phyloP scores from a whole-genome alignment of 2,113 vertebrate genomes.

The Amphiprion ocellaris region DNA sequence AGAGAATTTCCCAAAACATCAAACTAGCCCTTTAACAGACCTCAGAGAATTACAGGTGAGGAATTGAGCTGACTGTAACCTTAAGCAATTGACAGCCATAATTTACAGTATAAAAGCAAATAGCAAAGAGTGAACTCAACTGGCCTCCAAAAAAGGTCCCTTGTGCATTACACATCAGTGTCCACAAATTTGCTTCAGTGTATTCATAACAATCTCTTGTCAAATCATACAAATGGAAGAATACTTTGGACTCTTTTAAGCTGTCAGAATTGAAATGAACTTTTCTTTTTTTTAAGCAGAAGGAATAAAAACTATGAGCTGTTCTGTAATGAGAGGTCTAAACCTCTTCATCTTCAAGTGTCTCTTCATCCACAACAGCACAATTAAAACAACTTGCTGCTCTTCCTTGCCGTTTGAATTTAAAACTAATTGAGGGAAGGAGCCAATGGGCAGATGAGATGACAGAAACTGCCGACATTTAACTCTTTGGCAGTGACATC shows the following conservation, averaged over 20 bases:
- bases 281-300: no score
- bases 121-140: background rate
- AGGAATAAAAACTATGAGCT: background rate
- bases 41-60: background rate
- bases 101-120: background rate
- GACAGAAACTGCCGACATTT: constrained; percentile 61
- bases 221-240: background rate
- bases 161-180: background rate
- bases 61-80: background rate
- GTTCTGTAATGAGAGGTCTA: constrained; percentile 22
- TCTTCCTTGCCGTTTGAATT: constrained; percentile 41
- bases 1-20: background rate
- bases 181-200: background rate
- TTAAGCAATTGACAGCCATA: background rate
- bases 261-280: no score
- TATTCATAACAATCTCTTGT: background rate
- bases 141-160: background rate
- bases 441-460: constrained; percentile 57
- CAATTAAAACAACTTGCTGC: constrained; percentile 29
- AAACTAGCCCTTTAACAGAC: background rate
- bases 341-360: constrained; percentile 35
- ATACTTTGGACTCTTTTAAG: background rate
- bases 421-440: constrained; percentile 31
- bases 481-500: constrained; percentile 66
- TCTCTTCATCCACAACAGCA: constrained; percentile 24